Percentiles rank a stretch among this genome's conserved stretches.
phyloP scores from a whole-genome alignment of 35 echinoderm and acorn worm genomes.

The Ophioderma brevispina region DNA sequence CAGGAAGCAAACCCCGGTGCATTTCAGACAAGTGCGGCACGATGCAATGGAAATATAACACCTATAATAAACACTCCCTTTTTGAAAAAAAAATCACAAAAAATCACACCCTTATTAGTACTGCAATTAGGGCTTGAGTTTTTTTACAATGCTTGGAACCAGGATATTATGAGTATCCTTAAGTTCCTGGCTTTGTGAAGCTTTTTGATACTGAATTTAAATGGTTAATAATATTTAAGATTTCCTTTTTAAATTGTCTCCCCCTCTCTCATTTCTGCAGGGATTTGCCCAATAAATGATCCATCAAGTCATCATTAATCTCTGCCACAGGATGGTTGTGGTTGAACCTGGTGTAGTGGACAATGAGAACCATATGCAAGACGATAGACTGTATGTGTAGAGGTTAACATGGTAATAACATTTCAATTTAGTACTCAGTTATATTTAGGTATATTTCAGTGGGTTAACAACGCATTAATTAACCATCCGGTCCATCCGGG shows the following conservation, averaged over 20 bases:
- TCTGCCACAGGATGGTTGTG: constrained; percentile 98
- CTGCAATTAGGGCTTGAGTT: neutral
- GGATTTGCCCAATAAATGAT: constrained; percentile 99
- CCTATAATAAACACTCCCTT: too few relatives aligned
- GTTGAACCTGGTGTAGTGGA: constrained; percentile 97
- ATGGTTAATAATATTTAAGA: neutral
- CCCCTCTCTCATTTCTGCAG: constrained; percentile 15
- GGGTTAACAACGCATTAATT: too few relatives aligned
- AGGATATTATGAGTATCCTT: neutral
- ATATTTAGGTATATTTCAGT: too few relatives aligned
- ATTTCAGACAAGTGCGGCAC: too few relatives aligned
- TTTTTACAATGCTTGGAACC: neutral
- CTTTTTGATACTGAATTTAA: neutral
- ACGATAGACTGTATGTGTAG: constrained; percentile 95
- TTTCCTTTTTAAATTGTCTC: neutral
- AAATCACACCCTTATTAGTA: too few relatives aligned
- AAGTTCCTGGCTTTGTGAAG: neutral
- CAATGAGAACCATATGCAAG: constrained; percentile 70
- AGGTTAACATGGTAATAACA: neutral
- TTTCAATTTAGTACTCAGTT: too few relatives aligned
- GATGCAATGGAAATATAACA: too few relatives aligned
- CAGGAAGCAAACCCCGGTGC: too few relatives aligned
- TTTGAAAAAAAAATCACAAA: too few relatives aligned
- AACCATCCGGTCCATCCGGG: too few relatives aligned
- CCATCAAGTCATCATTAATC: constrained; percentile 92